Evolutionary conservation across 2,797 vertebrate species (phyloP).

Genomic region (Danio tinwini): DNA sequence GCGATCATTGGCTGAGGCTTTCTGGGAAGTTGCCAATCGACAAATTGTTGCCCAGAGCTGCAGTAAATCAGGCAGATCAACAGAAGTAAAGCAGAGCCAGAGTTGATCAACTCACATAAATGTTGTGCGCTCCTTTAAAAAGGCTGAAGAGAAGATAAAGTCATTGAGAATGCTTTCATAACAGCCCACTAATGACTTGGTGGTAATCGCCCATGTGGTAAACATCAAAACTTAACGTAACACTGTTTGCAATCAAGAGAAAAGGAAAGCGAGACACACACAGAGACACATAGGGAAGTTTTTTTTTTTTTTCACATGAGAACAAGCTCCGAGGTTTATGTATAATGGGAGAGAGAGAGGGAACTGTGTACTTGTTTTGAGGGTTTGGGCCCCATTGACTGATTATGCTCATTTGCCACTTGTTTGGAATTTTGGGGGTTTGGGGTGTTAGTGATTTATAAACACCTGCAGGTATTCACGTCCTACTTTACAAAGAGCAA

Average conservation of each 20-base stretch:
- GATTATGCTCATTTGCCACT: slow-evolving; percentile 55
- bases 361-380: slow-evolving; percentile 33
- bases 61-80: slow-evolving; percentile 18
- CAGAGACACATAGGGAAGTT: slow-evolving; percentile 43
- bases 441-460: slow-evolving; percentile 17
- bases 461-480: slow-evolving; percentile 42
- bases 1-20: background rate
- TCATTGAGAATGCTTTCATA: slow-evolving; percentile 51
- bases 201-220: slow-evolving; percentile 59
- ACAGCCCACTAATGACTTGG: slow-evolving; percentile 39
- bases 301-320: slow-evolving; percentile 54
- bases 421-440: slow-evolving; percentile 14
- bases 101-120: slow-evolving; percentile 48
- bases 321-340: slow-evolving; percentile 61
- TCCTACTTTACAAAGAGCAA: slow-evolving; percentile 4
- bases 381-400: slow-evolving; percentile 41
- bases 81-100: slow-evolving; percentile 14
- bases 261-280: slow-evolving; percentile 14
- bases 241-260: slow-evolving; percentile 66
- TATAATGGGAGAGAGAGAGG: slow-evolving; percentile 37
- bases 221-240: slow-evolving; percentile 61
- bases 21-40: slow-evolving; percentile 15
- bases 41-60: slow-evolving; percentile 20
- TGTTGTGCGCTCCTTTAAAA: slow-evolving; percentile 49
- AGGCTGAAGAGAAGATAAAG: slow-evolving; percentile 30